A percentile compares a stretch with the other conserved stretches of the same genome.
These are phyloP conservation scores for Mercenaria mercenaria DNA, from an alignment of 1,140 invertebrate species.

Conservation along the genomic window DNA sequence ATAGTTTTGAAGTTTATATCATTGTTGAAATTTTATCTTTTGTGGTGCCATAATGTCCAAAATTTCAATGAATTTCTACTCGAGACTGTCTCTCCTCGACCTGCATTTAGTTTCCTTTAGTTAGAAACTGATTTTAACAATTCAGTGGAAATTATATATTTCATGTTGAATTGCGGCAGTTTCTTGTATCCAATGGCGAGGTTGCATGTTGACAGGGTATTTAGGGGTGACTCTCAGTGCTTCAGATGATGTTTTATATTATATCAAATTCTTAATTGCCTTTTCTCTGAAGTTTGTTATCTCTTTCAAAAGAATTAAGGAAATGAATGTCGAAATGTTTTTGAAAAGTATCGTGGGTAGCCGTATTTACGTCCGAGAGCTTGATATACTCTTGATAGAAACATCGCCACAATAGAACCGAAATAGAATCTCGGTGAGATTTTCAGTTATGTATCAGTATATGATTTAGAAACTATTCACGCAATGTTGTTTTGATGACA, in stretches of 20 bases:
- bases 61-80: slow-evolving; percentile 36
- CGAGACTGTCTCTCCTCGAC: background rate
- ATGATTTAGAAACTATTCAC: background rate
- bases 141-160: slow-evolving; percentile 26
- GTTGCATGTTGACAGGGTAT: slow-evolving; percentile 35
- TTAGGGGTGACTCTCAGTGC: background rate
- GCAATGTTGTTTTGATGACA: background rate
- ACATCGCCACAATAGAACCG: background rate
- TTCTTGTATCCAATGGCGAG: slow-evolving; percentile 1
- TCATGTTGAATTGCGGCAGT: background rate
- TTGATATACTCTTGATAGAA: background rate
- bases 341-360: background rate
- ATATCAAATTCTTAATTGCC: slow-evolving; percentile 23
- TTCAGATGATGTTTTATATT: background rate
- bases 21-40: slow-evolving; percentile 25
- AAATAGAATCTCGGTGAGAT: slow-evolving; percentile 12
- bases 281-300: slow-evolving; percentile 17
- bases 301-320: slow-evolving; percentile 21
- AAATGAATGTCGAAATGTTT: slow-evolving; percentile 25
- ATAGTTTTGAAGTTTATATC: slow-evolving; percentile 4
- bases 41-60: background rate
- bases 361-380: background rate
- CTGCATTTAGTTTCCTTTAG: slow-evolving; percentile 7
- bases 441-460: background rate
- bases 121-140: background rate